Percentiles rank a stretch among this genome's conserved stretches.
These are phyloP conservation scores for Dinomys branickii DNA, from an alignment of 2,113 vertebrate genomes.

Conservation along the genomic window DNA sequence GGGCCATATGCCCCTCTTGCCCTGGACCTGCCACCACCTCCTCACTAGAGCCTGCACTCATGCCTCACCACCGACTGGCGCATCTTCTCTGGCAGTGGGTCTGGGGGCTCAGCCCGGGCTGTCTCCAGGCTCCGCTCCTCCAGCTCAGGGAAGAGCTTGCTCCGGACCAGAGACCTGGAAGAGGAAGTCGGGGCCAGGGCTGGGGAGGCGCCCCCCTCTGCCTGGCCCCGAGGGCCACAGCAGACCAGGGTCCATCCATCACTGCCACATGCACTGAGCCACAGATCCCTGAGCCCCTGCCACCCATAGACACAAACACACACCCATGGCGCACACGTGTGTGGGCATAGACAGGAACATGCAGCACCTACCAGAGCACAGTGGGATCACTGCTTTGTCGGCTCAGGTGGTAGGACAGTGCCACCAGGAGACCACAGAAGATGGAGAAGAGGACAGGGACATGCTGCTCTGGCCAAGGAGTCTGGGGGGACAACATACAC, in stretches of 20 bases:
- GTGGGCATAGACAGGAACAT: not conserved
- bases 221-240: too few relatives aligned
- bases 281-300: not conserved
- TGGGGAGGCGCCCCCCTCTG: not conserved
- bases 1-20: not conserved
- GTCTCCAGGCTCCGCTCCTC: slow-evolving; percentile 91
- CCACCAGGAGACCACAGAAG: slow-evolving; percentile 93
- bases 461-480: slow-evolving; percentile 93
- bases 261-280: not conserved
- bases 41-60: rapidly evolving
- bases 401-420: slow-evolving; percentile 94
- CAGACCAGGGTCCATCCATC: not conserved
- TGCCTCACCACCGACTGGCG: slow-evolving; percentile 90
- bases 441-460: slow-evolving; percentile 95
- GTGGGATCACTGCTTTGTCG: slow-evolving; percentile 95
- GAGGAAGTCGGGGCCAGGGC: not conserved
- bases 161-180: slow-evolving; percentile 91
- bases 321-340: not conserved
- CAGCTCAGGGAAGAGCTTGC: slow-evolving; percentile 92
- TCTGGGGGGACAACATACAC: slow-evolving; percentile 78
- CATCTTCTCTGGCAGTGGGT: slow-evolving; percentile 93
- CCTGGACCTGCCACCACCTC: not conserved
- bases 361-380: slow-evolving; percentile 90
- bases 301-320: not conserved
- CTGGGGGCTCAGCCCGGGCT: slow-evolving; percentile 91